Percentiles rank a stretch among this genome's conserved stretches.
phyloP scores from a whole-genome alignment of 2,797 vertebrate species.

The Acrocephalus scirpaceus region DNA sequence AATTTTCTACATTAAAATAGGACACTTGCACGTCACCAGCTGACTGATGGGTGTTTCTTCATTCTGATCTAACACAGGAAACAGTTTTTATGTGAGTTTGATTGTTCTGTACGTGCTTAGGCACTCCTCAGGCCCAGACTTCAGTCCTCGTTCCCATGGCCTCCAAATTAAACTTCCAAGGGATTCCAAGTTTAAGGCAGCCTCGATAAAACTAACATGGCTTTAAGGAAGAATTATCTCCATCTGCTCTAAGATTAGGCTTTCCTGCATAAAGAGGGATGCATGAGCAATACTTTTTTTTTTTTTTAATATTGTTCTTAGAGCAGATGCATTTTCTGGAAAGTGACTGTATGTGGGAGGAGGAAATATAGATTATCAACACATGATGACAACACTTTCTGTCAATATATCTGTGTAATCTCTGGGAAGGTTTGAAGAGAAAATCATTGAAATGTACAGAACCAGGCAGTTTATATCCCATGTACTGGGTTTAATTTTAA shows the following conservation, averaged over 20 bases:
- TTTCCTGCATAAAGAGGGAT: slow-evolving; percentile 1
- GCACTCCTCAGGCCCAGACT: background rate
- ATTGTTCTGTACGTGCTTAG: background rate
- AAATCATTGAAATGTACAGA: background rate
- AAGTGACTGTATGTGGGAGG: slow-evolving; percentile 23
- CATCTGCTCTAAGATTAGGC: background rate
- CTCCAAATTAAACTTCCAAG: background rate
- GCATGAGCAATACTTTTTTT: background rate
- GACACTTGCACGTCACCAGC: background rate
- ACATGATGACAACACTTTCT: slow-evolving; percentile 17
- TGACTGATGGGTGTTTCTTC: background rate
- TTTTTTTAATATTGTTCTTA: slow-evolving; percentile 17
- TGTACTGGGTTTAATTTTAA: background rate
- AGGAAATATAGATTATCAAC: slow-evolving; percentile 43
- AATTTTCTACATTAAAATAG: background rate
- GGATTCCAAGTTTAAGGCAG: background rate
- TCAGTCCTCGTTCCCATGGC: background rate
- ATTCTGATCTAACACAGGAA: background rate
- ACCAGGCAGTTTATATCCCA: background rate
- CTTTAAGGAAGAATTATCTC: background rate
- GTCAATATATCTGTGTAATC: slow-evolving; percentile 26
- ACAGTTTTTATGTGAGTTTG: background rate
- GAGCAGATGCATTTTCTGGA: slow-evolving; percentile 52
- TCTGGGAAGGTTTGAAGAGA: background rate
- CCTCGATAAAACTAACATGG: background rate